Base-by-base conservation (phyloP, 2,888 invertebrate species). In the Eubasilissa splendida region DNA sequence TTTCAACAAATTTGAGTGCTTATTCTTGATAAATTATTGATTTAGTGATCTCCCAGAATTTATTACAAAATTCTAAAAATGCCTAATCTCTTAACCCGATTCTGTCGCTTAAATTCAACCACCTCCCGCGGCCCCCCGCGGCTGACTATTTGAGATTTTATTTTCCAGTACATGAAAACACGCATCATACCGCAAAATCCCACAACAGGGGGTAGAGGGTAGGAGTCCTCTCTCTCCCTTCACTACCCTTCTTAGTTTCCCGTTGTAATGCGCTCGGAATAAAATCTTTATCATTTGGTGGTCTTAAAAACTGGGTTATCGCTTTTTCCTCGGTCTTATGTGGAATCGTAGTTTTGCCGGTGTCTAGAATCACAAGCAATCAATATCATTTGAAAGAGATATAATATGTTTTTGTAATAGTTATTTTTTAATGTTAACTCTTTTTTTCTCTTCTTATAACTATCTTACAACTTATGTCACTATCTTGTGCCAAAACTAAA, bases 101-200 rank as follows among this genome's bases (percentile, higher is more conserved):
- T 33, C 63, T 63, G 63, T 12, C 8, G 12, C 60, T 60, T 60
- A 8, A 63, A 63, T 14, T 63, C 70, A 33, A 50, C 53, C 50
- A 56, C 54, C 66, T 65, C 53, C 66, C 8, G 14, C n/a, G 33
- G n/a, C 66, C 66, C 22, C 70, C 68, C 66, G 63, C 52, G 65
- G 75, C 53, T 70, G 76, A 76, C 76, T 75, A 75, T 82, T 79
- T 80, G 71, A 80, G 65, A 79, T 80, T 80, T 80, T 80, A 79
- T 77, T 76, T 77, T 50, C 52, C 77, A 53, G 31, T 66, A 56
- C 79, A 80, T 63, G 70, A 76, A 63, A 63, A 75, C 75, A 68
- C 74, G 76, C 59, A 76, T 80, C 76, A 75, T 75, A 76, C 54
- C 59, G 53, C 76, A 59, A 56, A 31, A 56, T 53, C 78, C 79